Percentiles rank a stretch among this genome's conserved stretches.
Conservation (phyloP, 2,888 invertebrate genomes). For the Diarsia brunnea region DNA sequence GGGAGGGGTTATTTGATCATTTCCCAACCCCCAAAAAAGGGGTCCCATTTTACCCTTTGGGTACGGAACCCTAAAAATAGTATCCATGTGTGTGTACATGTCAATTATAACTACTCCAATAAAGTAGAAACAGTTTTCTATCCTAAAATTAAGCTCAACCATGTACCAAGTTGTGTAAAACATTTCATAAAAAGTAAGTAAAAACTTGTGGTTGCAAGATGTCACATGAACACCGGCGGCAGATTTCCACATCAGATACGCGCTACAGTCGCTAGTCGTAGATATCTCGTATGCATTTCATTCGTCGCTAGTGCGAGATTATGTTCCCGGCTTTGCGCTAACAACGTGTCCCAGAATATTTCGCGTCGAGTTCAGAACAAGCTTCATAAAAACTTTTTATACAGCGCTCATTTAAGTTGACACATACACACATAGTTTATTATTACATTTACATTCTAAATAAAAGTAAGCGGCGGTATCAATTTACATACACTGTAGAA, state of each 20-base stretch:
- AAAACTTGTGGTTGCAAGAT: constrained; percentile 53
- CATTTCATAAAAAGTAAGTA: constrained; percentile 30
- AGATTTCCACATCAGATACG: constrained; percentile 62
- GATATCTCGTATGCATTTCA: constrained; percentile 62
- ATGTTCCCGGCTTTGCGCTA: constrained; percentile 56
- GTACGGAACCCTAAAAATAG: too few relatives aligned
- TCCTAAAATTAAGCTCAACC: constrained; percentile 22
- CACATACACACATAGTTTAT: constrained; percentile 42
- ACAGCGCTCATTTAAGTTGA: constrained; percentile 44
- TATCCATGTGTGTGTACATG: too few relatives aligned
- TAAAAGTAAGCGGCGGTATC: constrained; percentile 35
- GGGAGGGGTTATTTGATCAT: too few relatives aligned
- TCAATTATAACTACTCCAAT: neutral
- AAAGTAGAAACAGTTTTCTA: neutral
- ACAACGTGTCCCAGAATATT: constrained; percentile 63
- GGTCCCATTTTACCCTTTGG: too few relatives aligned
- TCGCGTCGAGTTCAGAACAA: constrained; percentile 54
- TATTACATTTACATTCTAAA: constrained; percentile 49
- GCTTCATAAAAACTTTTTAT: constrained; percentile 56
- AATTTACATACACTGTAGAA: constrained; percentile 41
- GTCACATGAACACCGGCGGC: constrained; percentile 46
- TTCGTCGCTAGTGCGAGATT: constrained; percentile 57
- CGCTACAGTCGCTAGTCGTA: constrained; percentile 33
- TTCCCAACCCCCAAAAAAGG: too few relatives aligned
- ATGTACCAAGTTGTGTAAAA: constrained; percentile 1